phyloP scores from a whole-genome alignment of 1,140 invertebrate species.

The Papilio polyxenes region DNA sequence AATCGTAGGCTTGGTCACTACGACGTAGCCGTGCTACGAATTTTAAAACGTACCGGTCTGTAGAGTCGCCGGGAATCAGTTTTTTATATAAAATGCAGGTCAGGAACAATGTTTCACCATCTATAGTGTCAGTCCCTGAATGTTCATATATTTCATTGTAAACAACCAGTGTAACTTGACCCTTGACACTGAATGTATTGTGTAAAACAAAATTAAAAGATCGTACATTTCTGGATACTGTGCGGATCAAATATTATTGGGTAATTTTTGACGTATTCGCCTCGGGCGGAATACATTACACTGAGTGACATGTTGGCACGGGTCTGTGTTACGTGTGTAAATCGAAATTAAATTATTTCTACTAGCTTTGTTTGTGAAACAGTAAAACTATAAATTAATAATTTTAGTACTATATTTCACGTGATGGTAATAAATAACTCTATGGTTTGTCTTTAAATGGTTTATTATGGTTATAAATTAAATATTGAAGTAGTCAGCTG shows the following conservation, averaged over 20 bases:
- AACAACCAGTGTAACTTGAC: conserved; percentile 42
- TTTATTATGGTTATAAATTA: too few relatives aligned
- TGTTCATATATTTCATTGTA: conserved; percentile 43
- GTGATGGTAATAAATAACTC: too few relatives aligned
- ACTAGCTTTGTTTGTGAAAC: background rate
- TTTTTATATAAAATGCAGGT: conserved; percentile 54
- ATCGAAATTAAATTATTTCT: background rate
- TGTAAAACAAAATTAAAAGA: conserved; percentile 38
- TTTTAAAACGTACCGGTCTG: conserved; percentile 27
- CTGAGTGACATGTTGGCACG: conserved; percentile 44
- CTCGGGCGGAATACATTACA: conserved; percentile 48
- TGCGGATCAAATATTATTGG: conserved; percentile 40
- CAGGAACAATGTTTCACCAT: conserved; percentile 51
- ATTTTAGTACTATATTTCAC: background rate
- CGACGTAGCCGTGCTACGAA: conserved; percentile 31
- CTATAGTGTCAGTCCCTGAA: conserved; percentile 48
- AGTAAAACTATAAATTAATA: background rate
- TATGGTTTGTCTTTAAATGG: too few relatives aligned
- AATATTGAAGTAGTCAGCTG: too few relatives aligned
- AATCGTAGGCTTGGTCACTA: conserved; percentile 32
- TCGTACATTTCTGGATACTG: conserved; percentile 26
- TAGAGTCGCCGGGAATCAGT: conserved; percentile 7
- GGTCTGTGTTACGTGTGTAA: conserved; percentile 40
- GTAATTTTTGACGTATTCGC: conserved; percentile 47
- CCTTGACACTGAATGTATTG: conserved; percentile 39